Base-by-base conservation (phyloP, 2,113 vertebrate genomes). In the Penelope pileata region DNA sequence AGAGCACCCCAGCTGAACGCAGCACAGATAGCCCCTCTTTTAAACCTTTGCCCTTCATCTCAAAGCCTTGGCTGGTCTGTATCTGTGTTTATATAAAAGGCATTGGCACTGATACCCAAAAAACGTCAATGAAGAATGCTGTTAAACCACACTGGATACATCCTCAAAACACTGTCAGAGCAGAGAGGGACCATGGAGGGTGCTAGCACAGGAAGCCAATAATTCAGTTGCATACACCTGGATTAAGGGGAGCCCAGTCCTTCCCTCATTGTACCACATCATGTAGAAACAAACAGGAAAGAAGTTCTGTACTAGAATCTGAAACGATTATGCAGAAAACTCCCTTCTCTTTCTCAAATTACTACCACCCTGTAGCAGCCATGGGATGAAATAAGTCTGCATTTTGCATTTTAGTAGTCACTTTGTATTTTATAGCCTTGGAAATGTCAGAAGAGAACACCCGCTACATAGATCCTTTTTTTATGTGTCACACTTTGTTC, bases 341-440 rank as follows among this genome's bases (percentile, higher is more conserved):
- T 64, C 27, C 16, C 8, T 73, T 64, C 30, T 77, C 11, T 7
- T 79, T 68, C 66, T 56, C 66, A 79, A 15, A 10, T 69, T 80
- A 24, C 50, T 79, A 50, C 60, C 32, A 67, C 30, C 27, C 50
- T 63, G 67, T 16, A 83, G 70, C 3, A 19, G 40, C 47, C 63
- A 42, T 0, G 0, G 64, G 50, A 69, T 22, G 4, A 76, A 83
- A 53, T 7, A 85, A 32, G 17, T 67, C 38, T 91, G 79, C 15
- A 80, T 86, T 93, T 85, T 94, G 62, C 50, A 23, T 87, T 91
- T 85, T 90, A 63, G 51, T 43, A 77, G 42, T 75, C 6, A 63
- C n/a, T 86, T 67, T 23, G 17, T 80, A 26, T 45, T 94, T 93
- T 84, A 84, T 36, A 76, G 67, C 2, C 51, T 83, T 93, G 91